phyloP scores from a whole-genome alignment of 2,797 vertebrate genomes.

The Florisuga fusca region DNA sequence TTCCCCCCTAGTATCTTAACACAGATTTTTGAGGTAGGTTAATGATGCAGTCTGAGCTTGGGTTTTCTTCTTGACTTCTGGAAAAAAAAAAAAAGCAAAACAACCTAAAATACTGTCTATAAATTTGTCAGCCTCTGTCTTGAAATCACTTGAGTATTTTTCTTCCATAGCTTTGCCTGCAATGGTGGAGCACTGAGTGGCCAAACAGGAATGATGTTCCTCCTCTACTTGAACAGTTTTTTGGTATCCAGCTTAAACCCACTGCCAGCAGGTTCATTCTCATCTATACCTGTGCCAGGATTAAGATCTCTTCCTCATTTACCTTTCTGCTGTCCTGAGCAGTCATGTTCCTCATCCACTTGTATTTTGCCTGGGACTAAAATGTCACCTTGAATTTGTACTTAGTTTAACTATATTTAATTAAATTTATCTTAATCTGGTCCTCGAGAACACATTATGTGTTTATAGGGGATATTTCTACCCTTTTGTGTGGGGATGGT shows the following conservation, averaged over 20 bases:
- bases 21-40: background rate
- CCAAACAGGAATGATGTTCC: background rate
- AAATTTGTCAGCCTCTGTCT: background rate
- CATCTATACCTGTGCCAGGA: background rate
- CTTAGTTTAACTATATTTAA: background rate
- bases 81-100: background rate
- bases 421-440: background rate
- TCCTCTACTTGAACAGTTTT: background rate
- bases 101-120: background rate
- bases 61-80: background rate
- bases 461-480: background rate
- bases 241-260: background rate
- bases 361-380: background rate
- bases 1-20: background rate
- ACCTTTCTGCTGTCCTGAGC: background rate
- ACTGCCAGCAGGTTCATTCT: background rate
- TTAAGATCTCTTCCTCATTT: background rate
- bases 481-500: background rate
- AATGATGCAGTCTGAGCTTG: background rate
- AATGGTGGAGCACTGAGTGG: background rate
- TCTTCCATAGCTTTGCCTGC: background rate
- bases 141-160: background rate
- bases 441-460: accelerated
- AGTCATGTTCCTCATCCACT: background rate
- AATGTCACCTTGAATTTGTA: background rate